A percentile compares a stretch with the other conserved stretches of the same genome.
Evolutionary conservation across 2,113 vertebrate genomes (phyloP).

Genomic region (Raja brachyura): DNA sequence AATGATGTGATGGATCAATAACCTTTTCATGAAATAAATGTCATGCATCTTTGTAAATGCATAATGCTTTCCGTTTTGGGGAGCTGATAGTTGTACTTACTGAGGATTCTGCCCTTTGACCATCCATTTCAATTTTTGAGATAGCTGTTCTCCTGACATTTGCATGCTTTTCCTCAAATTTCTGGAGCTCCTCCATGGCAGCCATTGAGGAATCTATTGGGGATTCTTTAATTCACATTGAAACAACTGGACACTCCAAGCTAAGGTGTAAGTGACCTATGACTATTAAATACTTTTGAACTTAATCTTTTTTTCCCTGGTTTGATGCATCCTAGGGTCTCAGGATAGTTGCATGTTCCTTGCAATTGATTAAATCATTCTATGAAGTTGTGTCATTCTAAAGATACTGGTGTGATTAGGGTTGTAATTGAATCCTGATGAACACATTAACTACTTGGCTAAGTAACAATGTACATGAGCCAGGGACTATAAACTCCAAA

Average conservation of each 20-base stretch:
- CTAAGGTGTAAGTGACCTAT: background rate
- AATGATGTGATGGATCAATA: background rate
- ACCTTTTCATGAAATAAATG: background rate
- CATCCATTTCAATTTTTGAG: background rate
- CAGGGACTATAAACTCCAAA: slow-evolving; percentile 21
- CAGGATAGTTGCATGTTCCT: background rate
- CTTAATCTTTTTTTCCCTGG: background rate
- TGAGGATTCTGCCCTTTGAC: background rate
- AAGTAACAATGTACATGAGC: background rate
- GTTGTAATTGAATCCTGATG: slow-evolving; percentile 29
- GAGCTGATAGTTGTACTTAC: background rate
- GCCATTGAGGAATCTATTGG: background rate
- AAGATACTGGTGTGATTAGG: background rate
- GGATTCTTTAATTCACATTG: background rate
- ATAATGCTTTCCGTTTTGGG: background rate
- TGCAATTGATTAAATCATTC: background rate
- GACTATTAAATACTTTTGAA: background rate
- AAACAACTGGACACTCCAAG: background rate
- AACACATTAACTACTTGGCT: slow-evolving; percentile 25
- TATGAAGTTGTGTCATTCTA: background rate
- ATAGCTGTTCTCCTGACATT: background rate
- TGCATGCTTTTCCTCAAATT: background rate
- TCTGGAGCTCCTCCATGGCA: background rate
- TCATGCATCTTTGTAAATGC: background rate
- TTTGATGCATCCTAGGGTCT: background rate